Evolutionary conservation across 1,140 invertebrate genomes (phyloP).

Genomic region (Zaprionus ghesquierei): DNA sequence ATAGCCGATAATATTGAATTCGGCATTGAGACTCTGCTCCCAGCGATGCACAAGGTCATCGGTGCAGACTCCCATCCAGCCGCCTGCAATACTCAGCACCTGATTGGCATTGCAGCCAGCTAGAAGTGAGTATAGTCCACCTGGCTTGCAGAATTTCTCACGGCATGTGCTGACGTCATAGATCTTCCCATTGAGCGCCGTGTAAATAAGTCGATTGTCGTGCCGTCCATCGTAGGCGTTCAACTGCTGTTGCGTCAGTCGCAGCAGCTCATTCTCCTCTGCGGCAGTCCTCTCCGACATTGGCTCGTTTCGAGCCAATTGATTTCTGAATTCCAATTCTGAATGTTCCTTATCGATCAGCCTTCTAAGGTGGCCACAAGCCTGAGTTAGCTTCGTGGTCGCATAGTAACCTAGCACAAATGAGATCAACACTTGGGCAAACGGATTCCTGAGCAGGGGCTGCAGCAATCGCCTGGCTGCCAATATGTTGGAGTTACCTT

Average conservation of each 20-base stretch:
- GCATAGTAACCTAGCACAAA: conserved; percentile 53
- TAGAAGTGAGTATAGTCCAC: conserved; percentile 39
- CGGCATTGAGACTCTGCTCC: conserved; percentile 50
- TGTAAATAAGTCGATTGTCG: conserved; percentile 43
- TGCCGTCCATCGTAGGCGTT: conserved; percentile 32
- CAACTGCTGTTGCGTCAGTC: conserved; percentile 34
- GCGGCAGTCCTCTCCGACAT: not conserved
- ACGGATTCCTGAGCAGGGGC: conserved; percentile 34
- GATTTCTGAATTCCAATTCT: not conserved
- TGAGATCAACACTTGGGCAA: conserved; percentile 40
- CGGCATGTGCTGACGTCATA: conserved; percentile 53
- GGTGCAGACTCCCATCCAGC: conserved; percentile 24
- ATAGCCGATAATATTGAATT: conserved; percentile 54
- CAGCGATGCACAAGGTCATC: conserved; percentile 31
- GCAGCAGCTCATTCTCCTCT: not conserved
- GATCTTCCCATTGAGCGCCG: conserved; percentile 60
- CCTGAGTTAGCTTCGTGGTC: conserved; percentile 31
- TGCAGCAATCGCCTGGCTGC: conserved; percentile 4
- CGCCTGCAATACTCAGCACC: conserved; percentile 43
- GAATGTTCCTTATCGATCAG: not conserved
- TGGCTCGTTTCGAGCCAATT: not conserved
- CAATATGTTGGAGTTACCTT: conserved; percentile 13
- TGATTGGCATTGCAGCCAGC: conserved; percentile 61
- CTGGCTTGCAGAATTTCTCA: conserved; percentile 16
- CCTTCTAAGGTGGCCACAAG: not conserved